phyloP scores from a whole-genome alignment of 2,113 vertebrate species.

The Zosterops lateralis region DNA sequence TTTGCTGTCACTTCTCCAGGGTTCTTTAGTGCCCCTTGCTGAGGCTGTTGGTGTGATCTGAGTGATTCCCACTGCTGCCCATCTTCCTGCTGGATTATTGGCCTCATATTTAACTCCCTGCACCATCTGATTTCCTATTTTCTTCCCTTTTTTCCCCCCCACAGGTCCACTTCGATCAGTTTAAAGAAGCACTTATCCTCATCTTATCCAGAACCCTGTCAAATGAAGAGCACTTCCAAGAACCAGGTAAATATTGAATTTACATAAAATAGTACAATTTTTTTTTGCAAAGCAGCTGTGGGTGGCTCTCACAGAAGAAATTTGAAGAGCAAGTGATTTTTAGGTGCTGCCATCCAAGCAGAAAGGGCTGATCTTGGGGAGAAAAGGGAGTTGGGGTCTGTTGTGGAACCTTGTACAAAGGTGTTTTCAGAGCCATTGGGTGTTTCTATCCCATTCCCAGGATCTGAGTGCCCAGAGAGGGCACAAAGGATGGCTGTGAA shows the following conservation, averaged over 20 bases:
- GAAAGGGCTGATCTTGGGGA: not conserved
- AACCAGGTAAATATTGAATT: conserved; percentile 78
- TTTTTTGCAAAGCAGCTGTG: not conserved
- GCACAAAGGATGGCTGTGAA: not conserved
- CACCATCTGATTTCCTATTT: not conserved
- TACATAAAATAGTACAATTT: fast-evolving
- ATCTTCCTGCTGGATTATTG: not conserved
- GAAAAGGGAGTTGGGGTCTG: not conserved
- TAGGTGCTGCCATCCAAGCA: not conserved
- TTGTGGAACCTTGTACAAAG: not conserved
- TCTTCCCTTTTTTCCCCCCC: not conserved
- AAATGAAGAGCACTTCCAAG: conserved; percentile 75
- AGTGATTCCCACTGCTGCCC: not conserved
- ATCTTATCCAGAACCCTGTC: conserved; percentile 81
- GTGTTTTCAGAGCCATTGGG: not conserved
- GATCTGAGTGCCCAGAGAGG: not conserved
- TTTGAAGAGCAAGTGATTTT: not conserved
- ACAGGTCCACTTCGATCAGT: conserved; percentile 92
- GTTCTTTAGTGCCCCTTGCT: fast-evolving
- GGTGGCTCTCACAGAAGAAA: not conserved
- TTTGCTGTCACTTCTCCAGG: not conserved
- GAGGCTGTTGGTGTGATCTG: fast-evolving
- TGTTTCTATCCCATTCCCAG: not conserved
- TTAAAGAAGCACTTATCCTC: conserved; percentile 92
- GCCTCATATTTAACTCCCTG: not conserved